These are phyloP conservation scores for Caenorhabditis plicata DNA, from an alignment of 2,888 invertebrate species.

Conservation along the genomic window DNA sequence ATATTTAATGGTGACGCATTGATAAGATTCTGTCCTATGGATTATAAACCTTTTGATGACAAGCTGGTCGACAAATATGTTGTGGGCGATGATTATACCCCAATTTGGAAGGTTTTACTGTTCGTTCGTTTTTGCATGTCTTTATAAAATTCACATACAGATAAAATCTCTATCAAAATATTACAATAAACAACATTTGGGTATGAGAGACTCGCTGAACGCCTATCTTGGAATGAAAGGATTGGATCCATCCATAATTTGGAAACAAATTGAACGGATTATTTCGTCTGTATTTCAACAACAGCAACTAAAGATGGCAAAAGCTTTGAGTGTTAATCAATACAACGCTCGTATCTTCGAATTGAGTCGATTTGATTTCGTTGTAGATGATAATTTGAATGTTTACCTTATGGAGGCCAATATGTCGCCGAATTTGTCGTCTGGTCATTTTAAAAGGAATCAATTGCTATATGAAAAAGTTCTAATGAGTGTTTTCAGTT, in stretches of 20 bases:
- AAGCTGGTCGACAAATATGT: slow-evolving; percentile 83
- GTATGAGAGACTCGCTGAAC: slow-evolving; percentile 85
- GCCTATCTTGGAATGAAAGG: slow-evolving; percentile 72
- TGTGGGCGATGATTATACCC: slow-evolving; percentile 88
- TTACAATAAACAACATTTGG: slow-evolving; percentile 72
- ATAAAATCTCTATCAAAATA: slow-evolving; percentile 67
- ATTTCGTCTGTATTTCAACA: slow-evolving; percentile 70
- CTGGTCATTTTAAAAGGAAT: slow-evolving; percentile 87
- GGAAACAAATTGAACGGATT: slow-evolving; percentile 80
- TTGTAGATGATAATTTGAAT: slow-evolving; percentile 82
- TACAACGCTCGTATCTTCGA: slow-evolving; percentile 77
- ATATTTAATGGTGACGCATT: slow-evolving; percentile 86
- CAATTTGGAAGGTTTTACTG: slow-evolving; percentile 82
- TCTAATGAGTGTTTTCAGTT: slow-evolving; percentile 78
- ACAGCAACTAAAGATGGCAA: slow-evolving; percentile 53
- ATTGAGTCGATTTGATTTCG: slow-evolving; percentile 89
- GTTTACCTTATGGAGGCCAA: slow-evolving; percentile 92
- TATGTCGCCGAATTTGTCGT: slow-evolving; percentile 95
- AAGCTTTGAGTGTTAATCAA: slow-evolving; percentile 10
- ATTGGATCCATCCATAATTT: slow-evolving; percentile 76
- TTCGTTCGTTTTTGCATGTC: background rate
- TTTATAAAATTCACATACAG: slow-evolving; percentile 51
- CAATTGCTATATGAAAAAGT: slow-evolving; percentile 82
- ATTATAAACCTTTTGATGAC: slow-evolving; percentile 87
- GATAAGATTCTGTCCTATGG: slow-evolving; percentile 78